Conservation (phyloP, 2,797 vertebrate genomes). For the Sphaeramia orbicularis region DNA sequence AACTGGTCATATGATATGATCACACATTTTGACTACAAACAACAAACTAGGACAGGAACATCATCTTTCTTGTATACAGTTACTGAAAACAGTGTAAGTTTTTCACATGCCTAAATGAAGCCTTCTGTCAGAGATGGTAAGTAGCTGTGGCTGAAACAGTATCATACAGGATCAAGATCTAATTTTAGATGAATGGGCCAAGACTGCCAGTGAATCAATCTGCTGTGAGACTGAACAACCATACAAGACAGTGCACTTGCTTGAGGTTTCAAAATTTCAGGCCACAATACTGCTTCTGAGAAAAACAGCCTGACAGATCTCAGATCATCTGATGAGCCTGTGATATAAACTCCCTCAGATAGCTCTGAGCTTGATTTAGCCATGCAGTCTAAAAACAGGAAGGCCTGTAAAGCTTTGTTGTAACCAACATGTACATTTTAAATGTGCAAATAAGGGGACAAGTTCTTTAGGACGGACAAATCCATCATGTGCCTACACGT, state of each 20-base stretch:
- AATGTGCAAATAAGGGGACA: conserved; percentile 24
- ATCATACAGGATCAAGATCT: conserved; percentile 19
- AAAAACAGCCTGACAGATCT: conserved; percentile 48
- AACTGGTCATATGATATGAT: conserved; percentile 75
- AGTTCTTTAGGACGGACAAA: conserved; percentile 25
- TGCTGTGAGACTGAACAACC: conserved; percentile 28
- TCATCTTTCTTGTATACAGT: conserved; percentile 31
- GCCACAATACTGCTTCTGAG: conserved; percentile 33
- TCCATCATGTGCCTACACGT: conserved; percentile 34
- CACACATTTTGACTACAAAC: conserved; percentile 54
- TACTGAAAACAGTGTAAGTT: conserved; percentile 37
- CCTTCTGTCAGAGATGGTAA: conserved; percentile 17
- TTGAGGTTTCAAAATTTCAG: conserved; percentile 47
- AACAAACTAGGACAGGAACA: conserved; percentile 37
- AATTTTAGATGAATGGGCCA: conserved; percentile 37
- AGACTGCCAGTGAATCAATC: conserved; percentile 43
- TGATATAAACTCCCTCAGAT: conserved; percentile 41
- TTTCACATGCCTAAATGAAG: conserved; percentile 35
- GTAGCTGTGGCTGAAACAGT: conserved; percentile 6
- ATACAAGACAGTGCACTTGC: conserved; percentile 33
- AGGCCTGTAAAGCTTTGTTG: conserved; percentile 34
- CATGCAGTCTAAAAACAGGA: conserved; percentile 45
- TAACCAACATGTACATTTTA: conserved; percentile 40
- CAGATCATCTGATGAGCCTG: conserved; percentile 55
- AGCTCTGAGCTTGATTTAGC: conserved; percentile 38